Evolutionary conservation across 2,888 invertebrate species (phyloP), one percentile per base, ranked within the genome.

Genomic region (Philhelius pedissequus): DNA sequence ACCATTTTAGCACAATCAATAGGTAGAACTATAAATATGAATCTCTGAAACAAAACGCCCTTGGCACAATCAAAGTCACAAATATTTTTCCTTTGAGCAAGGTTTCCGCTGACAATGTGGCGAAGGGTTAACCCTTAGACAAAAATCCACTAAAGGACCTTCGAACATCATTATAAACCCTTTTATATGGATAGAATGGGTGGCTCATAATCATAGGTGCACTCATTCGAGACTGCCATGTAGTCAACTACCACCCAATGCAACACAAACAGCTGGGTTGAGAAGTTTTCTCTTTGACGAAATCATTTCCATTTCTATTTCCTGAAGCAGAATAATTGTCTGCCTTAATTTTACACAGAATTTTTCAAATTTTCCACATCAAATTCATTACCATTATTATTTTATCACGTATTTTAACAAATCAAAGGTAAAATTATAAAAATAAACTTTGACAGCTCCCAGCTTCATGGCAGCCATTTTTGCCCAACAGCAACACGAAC

Each of bases 401-500:
- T 79, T 75, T 45, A 20, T 2, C 9, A 13, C 3, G 15, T n/a
- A 32, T 30, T n/a, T 68, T 20, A 4, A 32, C n/a, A 25, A 73
- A 48, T 58, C 7, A 20, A 62, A 54, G 8, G 13, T 2, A 50
- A 68, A 86, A 64, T 45, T 27, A 15, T 56, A 50, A 48, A 48
- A 64, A 48, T 60, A 38, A 54, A 54, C 54, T 58, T 81, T 86
- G 86, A 86, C 86, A 86, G 82, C 58, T 78, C 20, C 6, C 15
- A 20, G 7, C 11, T 9, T 48, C 45, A 74, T 54, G 86, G 86
- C 86, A 78, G 86, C 82, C 86, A 84, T 84, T 84, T 84, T 84
- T 84, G 84, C 84, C 79, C 75, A 84, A 84, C 40, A 70, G 56
- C 56, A 56, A 32, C 56, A 32, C 52, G 52, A 9, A n/a, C n/a